These are phyloP conservation scores for Scophthalmus maximus DNA, from an alignment of 2,113 vertebrate species.

Conservation along the genomic window DNA sequence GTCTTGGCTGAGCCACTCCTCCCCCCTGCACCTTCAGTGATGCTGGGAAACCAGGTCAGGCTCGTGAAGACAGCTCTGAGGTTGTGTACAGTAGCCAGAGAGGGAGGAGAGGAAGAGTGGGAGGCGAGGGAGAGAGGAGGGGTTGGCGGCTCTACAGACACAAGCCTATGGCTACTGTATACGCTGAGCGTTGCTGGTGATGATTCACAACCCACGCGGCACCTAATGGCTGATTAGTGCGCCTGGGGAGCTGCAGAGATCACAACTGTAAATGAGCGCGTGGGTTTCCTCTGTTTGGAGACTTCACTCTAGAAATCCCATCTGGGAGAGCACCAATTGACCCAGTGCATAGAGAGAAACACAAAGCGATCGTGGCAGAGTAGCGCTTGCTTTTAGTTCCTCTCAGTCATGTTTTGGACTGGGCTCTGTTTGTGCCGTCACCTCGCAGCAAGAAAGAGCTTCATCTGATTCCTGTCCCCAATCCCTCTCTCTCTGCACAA, in stretches of 20 bases:
- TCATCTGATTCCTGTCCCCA: not conserved
- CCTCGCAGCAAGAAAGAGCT: constrained; percentile 5
- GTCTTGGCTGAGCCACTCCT: constrained; percentile 36
- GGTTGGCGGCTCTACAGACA: constrained; percentile 7
- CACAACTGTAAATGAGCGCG: constrained; percentile 31
- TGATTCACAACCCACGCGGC: constrained; percentile 38
- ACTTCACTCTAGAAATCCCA: constrained; percentile 13
- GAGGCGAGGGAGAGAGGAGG: constrained; percentile 3
- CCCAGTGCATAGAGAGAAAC: constrained; percentile 12
- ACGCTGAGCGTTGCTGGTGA: constrained; percentile 16
- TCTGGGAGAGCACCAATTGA: constrained; percentile 18
- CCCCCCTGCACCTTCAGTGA: constrained; percentile 40
- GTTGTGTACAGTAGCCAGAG: constrained; percentile 46
- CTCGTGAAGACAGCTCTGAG: constrained; percentile 32
- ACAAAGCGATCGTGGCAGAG: not conserved
- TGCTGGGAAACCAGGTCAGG: constrained; percentile 73
- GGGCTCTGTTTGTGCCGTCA: not conserved
- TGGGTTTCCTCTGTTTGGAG: constrained; percentile 28
- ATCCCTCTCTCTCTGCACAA: not conserved
- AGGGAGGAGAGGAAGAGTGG: constrained; percentile 25
- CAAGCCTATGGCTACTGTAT: constrained; percentile 9
- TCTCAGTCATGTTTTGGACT: not conserved
- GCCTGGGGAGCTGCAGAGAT: constrained; percentile 25
- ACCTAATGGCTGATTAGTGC: constrained; percentile 51
- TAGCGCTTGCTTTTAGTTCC: not conserved